Evolutionary conservation across 1,140 invertebrate genomes (phyloP), one percentile per base, ranked within the genome.

Genomic region (Platyura marginata): DNA sequence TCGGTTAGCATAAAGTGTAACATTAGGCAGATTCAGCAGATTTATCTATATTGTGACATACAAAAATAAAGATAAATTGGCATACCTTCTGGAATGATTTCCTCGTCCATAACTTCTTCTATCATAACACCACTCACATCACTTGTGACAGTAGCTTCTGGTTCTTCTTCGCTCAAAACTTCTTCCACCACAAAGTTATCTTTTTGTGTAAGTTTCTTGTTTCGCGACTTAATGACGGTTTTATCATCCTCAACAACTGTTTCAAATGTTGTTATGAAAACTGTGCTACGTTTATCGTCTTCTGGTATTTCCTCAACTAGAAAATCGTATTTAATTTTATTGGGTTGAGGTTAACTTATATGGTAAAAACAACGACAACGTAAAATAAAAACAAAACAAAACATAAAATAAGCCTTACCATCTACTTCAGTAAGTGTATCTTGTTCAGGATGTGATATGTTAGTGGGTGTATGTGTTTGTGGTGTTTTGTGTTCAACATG

Each of bases 161-260:
- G 25, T 49, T 56, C 54, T 40, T 55, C 51, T 48, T 66, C 62
- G 49, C 64, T 63, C 25, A 56, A 49, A 15, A 55, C 50, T 49
- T 67, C 58, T 46, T 62, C 59, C 49, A 61, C 51, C 42, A 59
- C 45, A 46, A 59, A 47, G 40, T 54, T 58, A 48, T 59, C 51
- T 44, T 61, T 55, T 37, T 55, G 41, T 20, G 54, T 57, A 41
- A 60, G 41, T 51, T 49, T 56, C 41, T 54, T 60, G 44, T 47
- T 53, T 58, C 56, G 50, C 42, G 48, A 50, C 53, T 63, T 50
- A 44, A 57, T 53, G 25, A 48, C 48, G 33, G 50, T 53, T 52
- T 54, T 52, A 40, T 56, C 56, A 44, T 55, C 50, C 48, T 59
- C 57, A 38, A 52, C 52, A 45, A 54, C 49, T 39, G 57, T 56